Evolutionary conservation across 2,797 vertebrate genomes (phyloP).

Genomic region (Benthosema pterotum): DNA sequence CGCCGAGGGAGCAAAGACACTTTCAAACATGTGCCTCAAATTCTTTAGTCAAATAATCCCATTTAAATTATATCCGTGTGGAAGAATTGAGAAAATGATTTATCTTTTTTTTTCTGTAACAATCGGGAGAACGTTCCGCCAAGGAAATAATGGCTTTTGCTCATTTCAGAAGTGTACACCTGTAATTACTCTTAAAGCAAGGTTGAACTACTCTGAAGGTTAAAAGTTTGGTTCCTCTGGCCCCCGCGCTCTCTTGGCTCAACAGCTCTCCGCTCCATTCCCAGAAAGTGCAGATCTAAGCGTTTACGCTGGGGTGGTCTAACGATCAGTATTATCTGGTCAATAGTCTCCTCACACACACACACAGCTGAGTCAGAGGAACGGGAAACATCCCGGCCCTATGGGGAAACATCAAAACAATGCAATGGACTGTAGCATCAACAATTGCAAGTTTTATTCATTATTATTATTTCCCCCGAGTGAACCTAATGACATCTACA

Average conservation of each 20-base stretch:
- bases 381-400: constrained; percentile 3
- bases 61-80: constrained; percentile 14
- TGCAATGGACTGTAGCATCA: constrained; percentile 4
- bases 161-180: not conserved
- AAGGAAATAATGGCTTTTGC: not conserved
- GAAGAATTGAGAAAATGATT: constrained; percentile 4
- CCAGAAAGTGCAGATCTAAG: constrained; percentile 30
- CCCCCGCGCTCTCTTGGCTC: not conserved
- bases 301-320: constrained; percentile 5
- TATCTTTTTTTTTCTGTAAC: not conserved
- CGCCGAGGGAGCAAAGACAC: constrained; percentile 9
- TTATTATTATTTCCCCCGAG: too few species aligned
- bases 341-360: constrained; percentile 29
- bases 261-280: not conserved
- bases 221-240: constrained; percentile 14
- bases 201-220: constrained; percentile 9
- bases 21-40: constrained; percentile 16
- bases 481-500: too few species aligned
- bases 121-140: constrained; percentile 1
- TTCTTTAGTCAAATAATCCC: constrained; percentile 19
- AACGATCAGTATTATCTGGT: constrained; percentile 32
- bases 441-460: constrained; percentile 14
- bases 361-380: constrained; percentile 38
- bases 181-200: not conserved
- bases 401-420: constrained; percentile 21